Conservation (phyloP, 1,140 invertebrate species). For the Thaumatotibia leucotreta region DNA sequence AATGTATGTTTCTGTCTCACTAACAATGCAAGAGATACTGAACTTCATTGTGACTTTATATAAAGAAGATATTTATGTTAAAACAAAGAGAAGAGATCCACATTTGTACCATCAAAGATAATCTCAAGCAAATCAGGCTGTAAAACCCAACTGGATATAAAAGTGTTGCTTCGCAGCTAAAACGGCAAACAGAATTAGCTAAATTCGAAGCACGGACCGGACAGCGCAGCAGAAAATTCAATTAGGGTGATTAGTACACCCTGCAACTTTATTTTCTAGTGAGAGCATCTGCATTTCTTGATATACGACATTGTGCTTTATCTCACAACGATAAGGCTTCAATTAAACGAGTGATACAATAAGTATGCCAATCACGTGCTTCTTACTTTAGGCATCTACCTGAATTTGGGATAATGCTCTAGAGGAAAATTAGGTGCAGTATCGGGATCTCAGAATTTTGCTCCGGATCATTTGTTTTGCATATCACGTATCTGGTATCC, state of each 20-base stretch:
- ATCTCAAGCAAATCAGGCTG: constrained; percentile 30
- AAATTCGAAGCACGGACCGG: constrained; percentile 42
- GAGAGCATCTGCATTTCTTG: constrained; percentile 26
- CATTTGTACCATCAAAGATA: no score
- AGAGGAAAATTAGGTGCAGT: constrained; percentile 22
- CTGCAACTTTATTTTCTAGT: constrained; percentile 25
- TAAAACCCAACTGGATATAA: constrained; percentile 27
- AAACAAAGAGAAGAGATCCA: no score
- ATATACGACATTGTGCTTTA: constrained; percentile 25
- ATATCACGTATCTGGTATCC: neutral
- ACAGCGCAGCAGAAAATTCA: constrained; percentile 45
- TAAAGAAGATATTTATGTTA: no score
- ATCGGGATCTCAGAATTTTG: neutral
- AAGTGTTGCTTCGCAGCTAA: constrained; percentile 37
- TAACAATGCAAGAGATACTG: no score
- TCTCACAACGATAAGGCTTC: constrained; percentile 13
- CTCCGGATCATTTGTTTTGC: neutral
- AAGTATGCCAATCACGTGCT: constrained; percentile 39
- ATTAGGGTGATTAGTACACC: constrained; percentile 51
- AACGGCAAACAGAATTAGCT: constrained; percentile 43
- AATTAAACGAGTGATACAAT: constrained; percentile 4
- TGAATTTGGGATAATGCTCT: constrained; percentile 30
- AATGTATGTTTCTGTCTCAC: no score
- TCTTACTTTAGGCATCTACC: constrained; percentile 32
- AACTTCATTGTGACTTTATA: no score